These are phyloP conservation scores for Dicerorhinus sumatrensis DNA, from an alignment of 2,113 vertebrate genomes.

Conservation along the genomic window DNA sequence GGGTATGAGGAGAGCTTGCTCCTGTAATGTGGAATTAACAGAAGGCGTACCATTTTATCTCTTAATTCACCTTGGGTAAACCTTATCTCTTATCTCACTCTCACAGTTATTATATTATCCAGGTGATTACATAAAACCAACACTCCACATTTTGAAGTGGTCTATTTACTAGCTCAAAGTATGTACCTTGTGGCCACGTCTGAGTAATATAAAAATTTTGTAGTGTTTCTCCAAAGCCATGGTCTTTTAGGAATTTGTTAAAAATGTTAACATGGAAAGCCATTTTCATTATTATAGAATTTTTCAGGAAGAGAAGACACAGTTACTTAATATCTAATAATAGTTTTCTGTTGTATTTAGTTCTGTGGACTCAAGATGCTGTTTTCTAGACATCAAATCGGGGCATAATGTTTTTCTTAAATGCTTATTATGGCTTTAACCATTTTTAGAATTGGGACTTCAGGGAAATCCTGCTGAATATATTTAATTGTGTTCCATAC, in stretches of 20 bases:
- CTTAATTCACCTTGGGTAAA: constrained; percentile 56
- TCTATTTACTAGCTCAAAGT: background rate
- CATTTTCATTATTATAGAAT: constrained; percentile 38
- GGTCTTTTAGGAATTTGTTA: constrained; percentile 43
- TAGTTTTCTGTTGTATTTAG: constrained; percentile 47
- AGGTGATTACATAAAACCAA: constrained; percentile 37
- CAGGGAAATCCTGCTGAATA: constrained; percentile 29
- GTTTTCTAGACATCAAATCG: constrained; percentile 8
- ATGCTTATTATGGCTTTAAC: constrained; percentile 36
- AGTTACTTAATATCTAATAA: constrained; percentile 1
- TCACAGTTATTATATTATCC: background rate
- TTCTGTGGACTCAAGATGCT: constrained; percentile 39
- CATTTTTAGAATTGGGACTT: constrained; percentile 49
- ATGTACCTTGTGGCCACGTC: background rate
- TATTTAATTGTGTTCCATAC: constrained; percentile 37
- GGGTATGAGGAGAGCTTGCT: constrained; percentile 56
- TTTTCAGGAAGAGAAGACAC: constrained; percentile 34
- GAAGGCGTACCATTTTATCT: background rate
- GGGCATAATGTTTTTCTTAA: constrained; percentile 36
- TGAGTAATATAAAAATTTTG: background rate
- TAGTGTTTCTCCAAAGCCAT: constrained; percentile 15
- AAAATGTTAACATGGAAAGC: constrained; percentile 52
- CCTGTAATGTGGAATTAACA: background rate
- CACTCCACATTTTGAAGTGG: background rate
- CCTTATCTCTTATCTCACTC: background rate